Evolutionary conservation across 1,140 invertebrate species (phyloP).

Genomic region (Aphis craccivora): DNA sequence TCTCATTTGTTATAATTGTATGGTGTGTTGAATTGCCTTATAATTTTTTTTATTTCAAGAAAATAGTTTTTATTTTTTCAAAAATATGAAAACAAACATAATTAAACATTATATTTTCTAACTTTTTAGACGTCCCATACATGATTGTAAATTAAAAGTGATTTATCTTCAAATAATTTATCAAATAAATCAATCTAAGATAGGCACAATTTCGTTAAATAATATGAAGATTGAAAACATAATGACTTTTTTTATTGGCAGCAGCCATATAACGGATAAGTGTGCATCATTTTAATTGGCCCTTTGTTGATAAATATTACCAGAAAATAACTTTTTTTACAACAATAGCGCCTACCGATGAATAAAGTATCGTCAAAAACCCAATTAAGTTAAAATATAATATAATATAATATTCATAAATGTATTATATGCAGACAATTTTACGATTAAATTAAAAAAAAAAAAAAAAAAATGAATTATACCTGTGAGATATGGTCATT

Average conservation of each 20-base stretch:
- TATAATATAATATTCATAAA: background rate
- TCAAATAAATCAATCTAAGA: background rate
- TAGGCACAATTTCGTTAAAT: background rate
- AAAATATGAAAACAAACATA: background rate
- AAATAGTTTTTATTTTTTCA: background rate
- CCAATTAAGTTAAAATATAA: background rate
- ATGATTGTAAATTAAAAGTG: background rate
- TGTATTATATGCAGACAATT: background rate
- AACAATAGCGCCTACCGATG: background rate
- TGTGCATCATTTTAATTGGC: background rate
- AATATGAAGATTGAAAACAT: background rate
- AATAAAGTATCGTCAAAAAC: background rate
- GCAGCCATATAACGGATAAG: background rate
- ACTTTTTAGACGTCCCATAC: background rate
- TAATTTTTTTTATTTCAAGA: background rate
- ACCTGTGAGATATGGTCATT: background rate
- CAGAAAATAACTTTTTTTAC: background rate
- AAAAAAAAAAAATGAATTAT: background rate
- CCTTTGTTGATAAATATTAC: background rate
- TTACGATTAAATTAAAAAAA: background rate
- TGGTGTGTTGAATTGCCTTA: background rate
- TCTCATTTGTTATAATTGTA: background rate
- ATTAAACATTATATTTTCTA: background rate
- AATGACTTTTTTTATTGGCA: background rate
- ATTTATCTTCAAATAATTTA: background rate